phyloP scores from a whole-genome alignment of 2,888 invertebrate species.

The Meiosimyza platycephala region DNA sequence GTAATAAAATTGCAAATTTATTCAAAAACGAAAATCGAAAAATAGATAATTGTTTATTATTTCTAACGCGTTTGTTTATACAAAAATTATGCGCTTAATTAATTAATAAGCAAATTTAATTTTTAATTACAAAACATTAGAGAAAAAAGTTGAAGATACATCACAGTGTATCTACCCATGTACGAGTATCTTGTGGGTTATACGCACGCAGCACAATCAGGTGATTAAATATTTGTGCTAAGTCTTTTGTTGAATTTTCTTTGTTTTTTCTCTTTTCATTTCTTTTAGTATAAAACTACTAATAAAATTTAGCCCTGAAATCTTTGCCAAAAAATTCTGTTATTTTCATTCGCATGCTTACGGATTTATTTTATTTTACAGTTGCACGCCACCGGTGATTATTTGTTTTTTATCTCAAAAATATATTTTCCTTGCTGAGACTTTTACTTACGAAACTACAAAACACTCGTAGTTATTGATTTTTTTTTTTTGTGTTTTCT shows the following conservation, averaged over 20 bases:
- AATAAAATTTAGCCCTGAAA: slow-evolving; percentile 62
- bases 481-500: not conserved
- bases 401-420: slow-evolving; percentile 1
- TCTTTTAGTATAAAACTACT: slow-evolving; percentile 47
- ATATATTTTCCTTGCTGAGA: not conserved
- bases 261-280: slow-evolving; percentile 45
- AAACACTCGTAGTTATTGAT: not conserved
- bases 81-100: slow-evolving; percentile 13
- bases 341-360: slow-evolving; percentile 35
- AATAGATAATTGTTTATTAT: not conserved
- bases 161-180: not conserved
- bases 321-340: slow-evolving; percentile 57
- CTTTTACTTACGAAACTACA: not conserved
- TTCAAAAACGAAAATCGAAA: no score
- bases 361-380: slow-evolving; percentile 28
- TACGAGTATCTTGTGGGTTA: not conserved
- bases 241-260: not conserved
- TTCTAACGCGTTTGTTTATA: not conserved
- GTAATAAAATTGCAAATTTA: no score
- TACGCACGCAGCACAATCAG: slow-evolving; percentile 7
- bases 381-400: not conserved
- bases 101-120: slow-evolving; percentile 16
- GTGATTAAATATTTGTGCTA: slow-evolving; percentile 10
- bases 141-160: not conserved
- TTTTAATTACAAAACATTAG: slow-evolving; percentile 16